A percentile compares a stretch with the other conserved stretches of the same genome.
Conservation (phyloP, 2,113 vertebrate genomes). For the Numida meleagris region DNA sequence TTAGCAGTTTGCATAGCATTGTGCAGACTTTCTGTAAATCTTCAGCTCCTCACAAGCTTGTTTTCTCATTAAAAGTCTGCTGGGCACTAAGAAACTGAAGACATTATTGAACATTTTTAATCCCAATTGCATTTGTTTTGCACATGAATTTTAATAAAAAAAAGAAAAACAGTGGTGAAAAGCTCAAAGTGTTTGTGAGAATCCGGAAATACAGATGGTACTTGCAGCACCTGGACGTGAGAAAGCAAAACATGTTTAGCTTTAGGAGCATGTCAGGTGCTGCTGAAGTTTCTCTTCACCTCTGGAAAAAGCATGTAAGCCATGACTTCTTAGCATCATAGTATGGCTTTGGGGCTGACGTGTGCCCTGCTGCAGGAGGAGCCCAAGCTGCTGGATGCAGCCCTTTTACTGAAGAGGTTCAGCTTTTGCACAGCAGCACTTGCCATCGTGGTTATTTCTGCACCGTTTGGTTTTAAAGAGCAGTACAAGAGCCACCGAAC, state of each 20-base stretch:
- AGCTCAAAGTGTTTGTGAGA: background rate
- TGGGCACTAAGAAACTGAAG: background rate
- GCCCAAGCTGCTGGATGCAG: background rate
- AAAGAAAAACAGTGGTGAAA: background rate
- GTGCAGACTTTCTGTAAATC: background rate
- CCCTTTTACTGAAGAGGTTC: rapidly evolving
- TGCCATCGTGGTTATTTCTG: background rate
- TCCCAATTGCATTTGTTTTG: background rate
- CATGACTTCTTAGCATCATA: background rate
- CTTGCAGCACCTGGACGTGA: rapidly evolving
- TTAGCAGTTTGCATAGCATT: background rate
- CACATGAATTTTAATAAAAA: background rate
- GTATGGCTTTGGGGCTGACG: background rate
- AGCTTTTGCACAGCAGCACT: rapidly evolving
- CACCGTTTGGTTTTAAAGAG: slow-evolving; percentile 9
- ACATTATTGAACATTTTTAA: background rate
- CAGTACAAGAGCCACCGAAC: background rate
- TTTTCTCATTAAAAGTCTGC: background rate
- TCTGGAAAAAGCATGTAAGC: background rate
- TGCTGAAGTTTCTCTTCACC: rapidly evolving
- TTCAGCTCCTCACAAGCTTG: background rate
- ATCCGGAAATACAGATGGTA: background rate
- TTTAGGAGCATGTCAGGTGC: background rate
- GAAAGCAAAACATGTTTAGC: rapidly evolving
- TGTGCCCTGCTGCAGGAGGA: rapidly evolving